Percentiles rank a stretch among this genome's conserved stretches.
Conservation (phyloP, 1,140 invertebrate species). For the Drosophila aff. region DNA sequence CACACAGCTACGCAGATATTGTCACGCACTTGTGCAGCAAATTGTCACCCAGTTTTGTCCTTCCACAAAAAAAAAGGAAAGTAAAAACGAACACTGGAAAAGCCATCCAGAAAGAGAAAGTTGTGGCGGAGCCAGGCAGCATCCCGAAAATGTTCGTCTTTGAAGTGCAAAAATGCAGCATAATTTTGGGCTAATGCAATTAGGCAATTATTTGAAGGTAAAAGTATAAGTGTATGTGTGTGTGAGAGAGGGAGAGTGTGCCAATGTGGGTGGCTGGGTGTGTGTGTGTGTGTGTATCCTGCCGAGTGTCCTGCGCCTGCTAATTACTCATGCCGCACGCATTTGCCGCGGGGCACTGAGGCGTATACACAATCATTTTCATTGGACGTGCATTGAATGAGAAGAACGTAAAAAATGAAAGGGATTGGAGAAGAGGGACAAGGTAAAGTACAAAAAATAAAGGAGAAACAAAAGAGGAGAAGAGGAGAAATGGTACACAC, state of each 20-base stretch:
- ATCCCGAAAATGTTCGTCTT: constrained; percentile 47
- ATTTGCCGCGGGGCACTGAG: constrained; percentile 75
- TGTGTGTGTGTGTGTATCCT: constrained; percentile 33
- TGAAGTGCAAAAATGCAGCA: constrained; percentile 81
- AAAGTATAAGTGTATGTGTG: neutral
- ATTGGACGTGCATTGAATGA: constrained; percentile 74
- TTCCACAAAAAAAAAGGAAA: constrained; percentile 14
- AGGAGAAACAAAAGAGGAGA: neutral
- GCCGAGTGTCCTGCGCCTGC: constrained; percentile 56
- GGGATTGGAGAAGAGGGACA: constrained; percentile 1
- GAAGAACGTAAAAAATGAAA: constrained; percentile 5
- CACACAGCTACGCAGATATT: constrained; percentile 29
- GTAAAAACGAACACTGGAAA: neutral
- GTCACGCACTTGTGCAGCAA: constrained; percentile 78
- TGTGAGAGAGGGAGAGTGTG: neutral
- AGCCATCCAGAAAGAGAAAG: constrained; percentile 52
- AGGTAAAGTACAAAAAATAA: constrained; percentile 18
- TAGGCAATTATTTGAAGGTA: constrained; percentile 71
- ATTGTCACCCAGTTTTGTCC: constrained; percentile 76
- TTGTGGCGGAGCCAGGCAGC: constrained; percentile 15
- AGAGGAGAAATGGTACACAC: neutral
- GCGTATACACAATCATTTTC: constrained; percentile 83
- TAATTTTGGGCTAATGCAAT: constrained; percentile 78
- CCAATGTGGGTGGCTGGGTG: neutral
- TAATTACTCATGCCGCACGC: constrained; percentile 81